Evolutionary conservation across 1,140 invertebrate genomes (phyloP), one percentile per base, ranked within the genome.

Genomic region (Hormaphis cornu): DNA sequence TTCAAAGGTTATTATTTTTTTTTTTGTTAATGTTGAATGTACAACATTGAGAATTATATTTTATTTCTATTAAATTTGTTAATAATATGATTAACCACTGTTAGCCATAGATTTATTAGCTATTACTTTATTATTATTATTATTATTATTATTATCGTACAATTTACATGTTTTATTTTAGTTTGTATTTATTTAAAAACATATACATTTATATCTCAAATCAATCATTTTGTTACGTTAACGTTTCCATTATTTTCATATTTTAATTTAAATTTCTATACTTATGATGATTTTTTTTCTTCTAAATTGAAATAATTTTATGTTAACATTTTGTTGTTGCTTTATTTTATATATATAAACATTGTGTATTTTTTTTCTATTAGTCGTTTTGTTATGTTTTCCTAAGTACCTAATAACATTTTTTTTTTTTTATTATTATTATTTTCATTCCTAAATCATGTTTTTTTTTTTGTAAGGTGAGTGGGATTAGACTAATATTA

Each of bases 331-430:
- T 63, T 63, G 59, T 63, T 63, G 59, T 63, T 63, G 59, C 59
- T 63, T 63, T 63, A 63, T 44, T 63, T 44, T 48, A 46, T 63
- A 46, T 46, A 63, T 63, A 44, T 30, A 46, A 46, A 44, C 40
- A 28, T 28, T 63, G 59, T 63, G 59, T 63, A 63, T 63, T 63
- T 63, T 63, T 63, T 63, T 63, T 42, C 26, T 48, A 48, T 63
- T 63, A 63, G 59, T 63, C 59, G 42, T 63, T 63, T 63, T 63
- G 59, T 63, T 63, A 63, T 63, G 59, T 63, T 63, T 63, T 63
- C 40, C 59, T 61, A 63, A 63, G 59, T 44, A n/a, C n/a, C n/a
- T n/a, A 63, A 63, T 63, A 63, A 63, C 59, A 46, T 26, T 18
- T 63, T 61, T 44, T 61, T 59, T 24, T 46, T 61, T 59, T 42